Base-by-base conservation (phyloP, 2,888 invertebrate species). In the Dexiosoma caninum region DNA sequence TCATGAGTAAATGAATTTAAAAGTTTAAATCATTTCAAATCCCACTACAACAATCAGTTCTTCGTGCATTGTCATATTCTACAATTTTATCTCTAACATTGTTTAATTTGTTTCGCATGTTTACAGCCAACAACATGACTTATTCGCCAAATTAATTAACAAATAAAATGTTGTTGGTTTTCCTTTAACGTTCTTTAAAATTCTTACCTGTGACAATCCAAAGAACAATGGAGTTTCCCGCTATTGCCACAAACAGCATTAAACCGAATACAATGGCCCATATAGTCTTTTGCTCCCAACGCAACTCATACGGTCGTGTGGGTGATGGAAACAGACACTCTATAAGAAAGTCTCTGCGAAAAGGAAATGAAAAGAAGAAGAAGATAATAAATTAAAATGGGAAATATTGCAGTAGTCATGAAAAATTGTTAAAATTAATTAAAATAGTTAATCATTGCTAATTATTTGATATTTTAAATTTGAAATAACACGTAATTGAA, bases 151-250 rank as follows among this genome's bases (percentile, higher is more conserved):
- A 19, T 57, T 32, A 19, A 19, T 12, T 55, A 10, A 9, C 16
- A 32, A 16, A n/a, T 0, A 9, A 7, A 7, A 23, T 14, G 14
- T 14, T 14, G 0, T 35, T 44, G 6, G 57, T 8, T 57, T 53
- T 42, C 23, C n/a, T 57, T 27, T 23, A n/a, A 27, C 3, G 6
- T n/a, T 23, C 5, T 70, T 46, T 32, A 7, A 19, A n/a, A 16
- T 57, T 60, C 93, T 92, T 90, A 95, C 95, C 95, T 85, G 94
- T 92, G 9, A 98, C 96, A 85, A 98, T 97, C 98, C 97, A 98
- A 85, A 97, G 95, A 60, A 98, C 97, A 81, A 97, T 95, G 46
- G 94, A 92, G 87, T 98, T 98, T 21, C 98, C 98, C 0, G 95
- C 94, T 51, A 95, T 94, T 0, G 96, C 95, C 2, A 95, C 93